phyloP scores from a whole-genome alignment of 2,888 invertebrate species.

The Nebria salina region DNA sequence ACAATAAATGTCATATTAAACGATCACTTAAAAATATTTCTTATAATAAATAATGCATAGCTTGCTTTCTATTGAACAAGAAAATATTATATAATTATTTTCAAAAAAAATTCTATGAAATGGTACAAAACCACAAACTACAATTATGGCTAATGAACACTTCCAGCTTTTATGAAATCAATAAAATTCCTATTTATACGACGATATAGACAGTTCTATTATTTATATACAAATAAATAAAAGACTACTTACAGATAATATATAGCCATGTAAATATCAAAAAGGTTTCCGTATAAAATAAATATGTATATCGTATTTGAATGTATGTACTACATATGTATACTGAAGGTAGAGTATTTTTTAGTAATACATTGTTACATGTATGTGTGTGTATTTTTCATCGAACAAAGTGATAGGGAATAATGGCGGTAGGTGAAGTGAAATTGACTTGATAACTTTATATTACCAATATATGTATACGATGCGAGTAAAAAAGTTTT shows the following conservation, averaged over 20 bases:
- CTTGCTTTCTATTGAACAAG: too few relatives aligned
- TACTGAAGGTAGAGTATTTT: background rate
- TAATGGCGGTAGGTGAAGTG: conserved; percentile 18
- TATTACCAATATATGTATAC: conserved; percentile 1
- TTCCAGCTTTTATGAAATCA: background rate
- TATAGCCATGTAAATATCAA: background rate
- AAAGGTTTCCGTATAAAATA: background rate
- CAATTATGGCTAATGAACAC: background rate
- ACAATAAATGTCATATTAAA: too few relatives aligned
- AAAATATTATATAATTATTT: background rate
- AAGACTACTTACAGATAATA: background rate
- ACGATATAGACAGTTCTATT: background rate
- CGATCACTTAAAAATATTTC: too few relatives aligned
- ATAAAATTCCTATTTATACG: background rate
- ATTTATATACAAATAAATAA: background rate
- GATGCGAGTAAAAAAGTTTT: conserved; percentile 30
- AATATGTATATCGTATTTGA: background rate
- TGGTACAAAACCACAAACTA: background rate
- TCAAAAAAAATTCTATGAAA: background rate
- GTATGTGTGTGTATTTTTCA: conserved; percentile 3
- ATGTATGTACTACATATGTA: too few relatives aligned
- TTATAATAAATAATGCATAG: too few relatives aligned
- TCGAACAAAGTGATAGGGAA: conserved; percentile 23
- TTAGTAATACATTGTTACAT: background rate
- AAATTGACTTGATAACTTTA: conserved; percentile 37